phyloP scores from a whole-genome alignment of 2,113 vertebrate species.

The Notarius lentiginosus region DNA sequence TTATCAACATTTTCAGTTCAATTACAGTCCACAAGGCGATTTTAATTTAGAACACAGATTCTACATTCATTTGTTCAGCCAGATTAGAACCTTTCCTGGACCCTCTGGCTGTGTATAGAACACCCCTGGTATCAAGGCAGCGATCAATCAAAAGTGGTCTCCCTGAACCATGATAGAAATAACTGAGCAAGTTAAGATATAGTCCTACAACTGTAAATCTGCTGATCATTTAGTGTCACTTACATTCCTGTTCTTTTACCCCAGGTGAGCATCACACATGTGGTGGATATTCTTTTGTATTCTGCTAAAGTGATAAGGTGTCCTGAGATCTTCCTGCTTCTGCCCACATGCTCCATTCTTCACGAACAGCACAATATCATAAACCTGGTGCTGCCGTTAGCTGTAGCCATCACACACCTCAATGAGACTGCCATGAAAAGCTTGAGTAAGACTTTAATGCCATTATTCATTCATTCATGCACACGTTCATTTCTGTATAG shows the following conservation, averaged over 20 bases:
- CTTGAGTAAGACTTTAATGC: conserved; percentile 60
- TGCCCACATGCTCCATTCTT: conserved; percentile 61
- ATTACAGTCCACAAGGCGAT: neutral
- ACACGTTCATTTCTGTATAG: neutral
- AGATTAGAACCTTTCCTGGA: neutral
- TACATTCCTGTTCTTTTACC: neutral
- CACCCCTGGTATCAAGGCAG: neutral
- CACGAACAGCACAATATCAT: conserved; percentile 56
- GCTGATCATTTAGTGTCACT: neutral
- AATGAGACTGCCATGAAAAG: conserved; percentile 37
- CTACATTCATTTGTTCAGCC: neutral
- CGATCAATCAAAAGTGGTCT: neutral
- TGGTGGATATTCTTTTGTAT: conserved; percentile 9
- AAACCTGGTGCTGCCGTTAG: conserved; percentile 44
- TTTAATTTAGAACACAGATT: neutral
- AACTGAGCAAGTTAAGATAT: neutral
- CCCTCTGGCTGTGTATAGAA: neutral
- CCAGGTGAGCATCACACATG: conserved; percentile 44
- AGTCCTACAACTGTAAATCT: neutral
- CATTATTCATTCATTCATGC: neutral
- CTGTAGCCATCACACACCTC: conserved; percentile 43
- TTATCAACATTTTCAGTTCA: neutral
- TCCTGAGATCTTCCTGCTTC: conserved; percentile 63
- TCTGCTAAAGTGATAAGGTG: conserved; percentile 50
- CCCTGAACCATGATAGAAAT: neutral